A percentile compares a stretch with the other conserved stretches of the same genome.
Conservation (phyloP, 1,140 invertebrate species). For the Aphelinus atriplicis region DNA sequence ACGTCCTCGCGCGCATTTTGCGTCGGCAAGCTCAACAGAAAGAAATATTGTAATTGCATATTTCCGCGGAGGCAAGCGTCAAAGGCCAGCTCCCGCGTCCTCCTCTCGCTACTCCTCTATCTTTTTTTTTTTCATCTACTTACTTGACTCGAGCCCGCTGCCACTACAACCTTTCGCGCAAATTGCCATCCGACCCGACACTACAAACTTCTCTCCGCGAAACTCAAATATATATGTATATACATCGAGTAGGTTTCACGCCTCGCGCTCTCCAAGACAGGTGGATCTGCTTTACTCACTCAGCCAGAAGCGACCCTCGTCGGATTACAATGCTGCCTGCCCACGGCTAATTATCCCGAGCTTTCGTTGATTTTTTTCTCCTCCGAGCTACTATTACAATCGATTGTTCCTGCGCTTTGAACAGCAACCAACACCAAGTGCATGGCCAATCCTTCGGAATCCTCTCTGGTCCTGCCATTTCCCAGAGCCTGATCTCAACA, state of each 20-base stretch:
- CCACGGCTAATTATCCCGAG: too few species aligned
- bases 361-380: too few species aligned
- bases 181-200: slow-evolving; percentile 18
- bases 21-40: neutral
- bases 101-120: neutral
- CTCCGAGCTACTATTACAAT: too few species aligned
- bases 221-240: neutral
- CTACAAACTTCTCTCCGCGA: slow-evolving; percentile 13
- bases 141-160: slow-evolving; percentile 7
- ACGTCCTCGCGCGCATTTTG: slow-evolving; percentile 6
- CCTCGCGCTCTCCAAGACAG: neutral
- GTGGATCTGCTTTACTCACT: too few species aligned
- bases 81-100: too few species aligned
- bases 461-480: too few species aligned
- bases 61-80: neutral
- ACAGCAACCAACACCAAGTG: too few species aligned
- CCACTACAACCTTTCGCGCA: slow-evolving; percentile 24
- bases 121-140: slow-evolving; percentile 24
- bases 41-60: slow-evolving; percentile 26
- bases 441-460: too few species aligned
- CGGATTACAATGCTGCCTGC: too few species aligned
- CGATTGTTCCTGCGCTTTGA: too few species aligned
- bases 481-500: too few species aligned
- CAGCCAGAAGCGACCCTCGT: too few species aligned
- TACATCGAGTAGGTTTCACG: slow-evolving; percentile 14